Evolutionary conservation across 2,113 vertebrate genomes (phyloP), one percentile per base, ranked within the genome.

Genomic region (rabbit (Oryctolagus cuniculus)): DNA sequence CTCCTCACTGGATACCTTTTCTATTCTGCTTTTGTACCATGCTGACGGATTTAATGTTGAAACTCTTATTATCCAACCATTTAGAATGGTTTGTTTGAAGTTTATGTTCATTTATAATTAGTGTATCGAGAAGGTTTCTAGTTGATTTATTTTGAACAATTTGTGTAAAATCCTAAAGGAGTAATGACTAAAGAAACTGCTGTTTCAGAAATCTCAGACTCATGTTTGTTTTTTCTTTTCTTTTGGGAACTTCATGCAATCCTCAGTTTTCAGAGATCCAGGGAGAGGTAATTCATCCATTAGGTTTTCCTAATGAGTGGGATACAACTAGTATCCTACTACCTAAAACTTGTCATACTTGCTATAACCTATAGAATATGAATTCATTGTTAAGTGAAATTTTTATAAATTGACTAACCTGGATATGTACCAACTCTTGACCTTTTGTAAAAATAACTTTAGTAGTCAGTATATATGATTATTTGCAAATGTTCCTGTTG

Each of bases 281-380:
- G 84, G 94, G 97, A 96, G 97, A 98, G 98, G 98, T 98, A 98
- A 95, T 72, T 31, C 63, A 98, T 91, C 89, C 98, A 97, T 98
- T 98, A 98, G 98, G 97, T 96, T 91, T 97, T 97, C 97, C 98
- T 98, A 98, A 97, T 98, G 97, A 98, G 97, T 96, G 95, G 90
- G 95, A 97, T 98, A 97, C 96, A 83, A 21, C 17, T 25, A 8
- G 55, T 51, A 2, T 61, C 90, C 53, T 70, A 44, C 83, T 78
- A 1, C 53, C n/a, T 67, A 24, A 84, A 77, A 77, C 75, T 63
- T 22, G 3, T 3, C 16, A 73, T 10, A 12, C 69, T 80, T 83
- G 53, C 63, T 88, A 27, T 69, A 88, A 38, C 78, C 61, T 95
- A 61, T 31, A 77, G 27, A 51, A 55, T 64, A 36, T 17, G 10